phyloP scores from a whole-genome alignment of 2,113 vertebrate genomes.

The Varanus salvator region DNA sequence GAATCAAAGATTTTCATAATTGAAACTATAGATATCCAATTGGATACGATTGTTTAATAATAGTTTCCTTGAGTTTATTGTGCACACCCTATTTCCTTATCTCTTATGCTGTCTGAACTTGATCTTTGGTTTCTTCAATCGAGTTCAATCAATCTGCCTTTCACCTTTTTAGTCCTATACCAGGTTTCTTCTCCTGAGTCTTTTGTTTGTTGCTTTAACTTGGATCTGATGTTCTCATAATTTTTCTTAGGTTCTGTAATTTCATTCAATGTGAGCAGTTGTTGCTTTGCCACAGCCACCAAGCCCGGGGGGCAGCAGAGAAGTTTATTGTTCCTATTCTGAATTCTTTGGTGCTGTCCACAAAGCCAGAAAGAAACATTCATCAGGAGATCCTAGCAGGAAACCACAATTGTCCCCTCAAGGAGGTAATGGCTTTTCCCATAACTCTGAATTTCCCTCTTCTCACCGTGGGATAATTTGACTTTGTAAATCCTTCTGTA shows the following conservation, averaged over 20 bases:
- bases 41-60: background rate
- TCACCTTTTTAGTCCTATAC: background rate
- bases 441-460: background rate
- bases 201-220: background rate
- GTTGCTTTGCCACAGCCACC: slow-evolving; percentile 53
- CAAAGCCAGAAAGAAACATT: slow-evolving; percentile 76
- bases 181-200: background rate
- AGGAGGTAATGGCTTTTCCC: slow-evolving; percentile 70
- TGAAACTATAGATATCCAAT: background rate
- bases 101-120: slow-evolving; percentile 3
- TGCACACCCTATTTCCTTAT: background rate
- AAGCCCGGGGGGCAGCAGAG: slow-evolving; percentile 65
- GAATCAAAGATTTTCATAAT: background rate
- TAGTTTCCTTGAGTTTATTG: background rate
- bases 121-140: background rate
- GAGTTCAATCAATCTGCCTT: fast-evolving
- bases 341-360: slow-evolving; percentile 22
- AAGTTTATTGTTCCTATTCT: slow-evolving; percentile 73
- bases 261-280: slow-evolving; percentile 24
- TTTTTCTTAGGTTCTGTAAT: slow-evolving; percentile 44
- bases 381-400: slow-evolving; percentile 85
- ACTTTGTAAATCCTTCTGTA: slow-evolving; percentile 46
- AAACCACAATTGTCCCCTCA: slow-evolving; percentile 82
- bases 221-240: background rate
- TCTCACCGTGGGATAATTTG: background rate